Base-by-base conservation (phyloP, 2,888 invertebrate species). In the Glyphotaelius pellucidus region DNA sequence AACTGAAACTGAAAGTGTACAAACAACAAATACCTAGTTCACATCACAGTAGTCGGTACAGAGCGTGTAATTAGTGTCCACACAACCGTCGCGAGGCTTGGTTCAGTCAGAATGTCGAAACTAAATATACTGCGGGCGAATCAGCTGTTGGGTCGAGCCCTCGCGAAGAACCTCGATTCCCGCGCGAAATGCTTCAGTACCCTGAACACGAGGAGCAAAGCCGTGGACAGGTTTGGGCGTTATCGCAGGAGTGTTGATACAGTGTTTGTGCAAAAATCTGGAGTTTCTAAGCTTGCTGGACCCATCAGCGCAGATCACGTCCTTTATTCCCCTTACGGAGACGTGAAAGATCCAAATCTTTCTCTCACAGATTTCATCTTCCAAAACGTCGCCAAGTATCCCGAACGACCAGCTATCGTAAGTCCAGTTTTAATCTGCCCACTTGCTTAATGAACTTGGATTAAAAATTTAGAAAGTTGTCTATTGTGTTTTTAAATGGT, bases 381-480 rank as follows among this genome's bases (percentile, higher is more conserved):
- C 95, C 95, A 95, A 93, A 96, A 97, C 93, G 94, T 95, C 47
- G 96, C 96, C 86, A 94, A 96, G 92, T 97, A 96, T 96, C 95
- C 96, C 15, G 96, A 97, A 93, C 95, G 96, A 93, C 96, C 97
- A 42, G 97, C 97, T 92, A 95, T 97, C 95, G 97, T 97, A 95
- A 97, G 97, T 96, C 93, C n/a, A 9, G 25, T 85, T 67, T 25
- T 67, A 7, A 67, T n/a, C 67, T n/a, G 67, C n/a, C 52, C 67
- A n/a, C 67, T 67, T 67, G 67, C 9, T 7, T 25, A 67, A 67
- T 67, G 25, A 25, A n/a, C 67, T 9, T 67, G 25, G 9, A 67
- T 67, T 25, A 25, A n/a, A 67, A 9, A n/a, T 25, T 52, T 67
- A 67, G 67, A 67, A 67, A 67, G 67, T 67, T 7, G 25, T 67